phyloP scores from a whole-genome alignment of 2,797 vertebrate genomes.

The Petrocephalus schoutedeni region DNA sequence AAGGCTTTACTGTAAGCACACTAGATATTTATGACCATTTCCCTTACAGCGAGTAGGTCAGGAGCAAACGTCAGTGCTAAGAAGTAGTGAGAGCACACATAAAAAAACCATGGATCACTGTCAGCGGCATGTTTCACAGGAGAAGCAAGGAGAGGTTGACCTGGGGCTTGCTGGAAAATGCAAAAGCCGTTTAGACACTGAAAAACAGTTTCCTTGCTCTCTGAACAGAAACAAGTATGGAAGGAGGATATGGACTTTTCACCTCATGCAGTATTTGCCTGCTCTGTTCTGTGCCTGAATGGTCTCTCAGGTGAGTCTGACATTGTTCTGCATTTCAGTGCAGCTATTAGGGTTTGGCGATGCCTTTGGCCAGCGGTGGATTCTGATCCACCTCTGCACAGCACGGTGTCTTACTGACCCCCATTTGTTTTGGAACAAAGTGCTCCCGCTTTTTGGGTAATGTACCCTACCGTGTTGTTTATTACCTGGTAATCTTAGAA shows the following conservation, averaged over 20 bases:
- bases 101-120: not conserved
- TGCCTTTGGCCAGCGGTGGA: not conserved
- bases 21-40: slow-evolving; percentile 14
- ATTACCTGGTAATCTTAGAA: not conserved
- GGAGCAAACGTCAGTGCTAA: not conserved
- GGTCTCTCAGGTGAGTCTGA: not conserved
- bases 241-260: not conserved
- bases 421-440: not conserved
- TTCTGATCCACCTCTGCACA: not conserved
- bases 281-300: not conserved
- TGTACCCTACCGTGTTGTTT: not conserved
- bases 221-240: not conserved
- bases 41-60: slow-evolving; percentile 12
- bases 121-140: not conserved
- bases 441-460: not conserved
- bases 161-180: not conserved
- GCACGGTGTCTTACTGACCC: not conserved
- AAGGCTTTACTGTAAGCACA: not conserved
- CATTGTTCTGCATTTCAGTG: not conserved
- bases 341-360: not conserved
- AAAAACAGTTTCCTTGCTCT: not conserved
- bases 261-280: not conserved
- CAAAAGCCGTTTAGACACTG: not conserved
- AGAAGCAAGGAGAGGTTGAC: not conserved
- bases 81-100: not conserved